Evolutionary conservation across 1,140 invertebrate species (phyloP), one percentile per base, ranked within the genome.

Genomic region (Meloidogyne hapla): DNA sequence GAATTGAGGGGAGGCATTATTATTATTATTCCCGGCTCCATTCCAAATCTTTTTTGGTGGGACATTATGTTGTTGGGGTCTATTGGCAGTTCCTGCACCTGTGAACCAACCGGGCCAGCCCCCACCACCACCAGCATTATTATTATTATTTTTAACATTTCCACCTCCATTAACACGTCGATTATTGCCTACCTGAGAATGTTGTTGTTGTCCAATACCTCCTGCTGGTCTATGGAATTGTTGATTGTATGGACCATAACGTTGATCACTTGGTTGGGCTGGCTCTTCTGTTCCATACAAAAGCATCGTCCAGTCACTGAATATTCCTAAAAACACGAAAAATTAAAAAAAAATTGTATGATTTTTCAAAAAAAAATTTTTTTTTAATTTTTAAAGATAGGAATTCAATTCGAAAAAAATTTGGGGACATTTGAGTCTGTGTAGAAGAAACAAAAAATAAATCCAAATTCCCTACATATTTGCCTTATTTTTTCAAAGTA

Each of bases 271-370:
- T 21, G 83, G 75, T 63, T 86, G 85, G 40, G 85, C 85, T 4
- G 85, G 84, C 15, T 82, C 78, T 13, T 85, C 80, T 12, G 85
- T 86, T 69, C 85, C 85, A 62, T 86, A 86, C 9, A 86, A 76
- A 18, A 87, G 69, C 10, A 86, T 77, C 18, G 81, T 78, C 85
- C 85, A 86, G 45, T 86, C 85, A 56, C 85, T 84, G 81, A 86
- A 83, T 28, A 86, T 83, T 15, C 84, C 84, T 85, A 42, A 13
- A 80, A 79, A 48, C 15, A 23, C n/a, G n/a, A 12, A 69, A 5
- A 18, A 23, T 10, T 9, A 69, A 68, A 68, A 68, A 12, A 26
- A 69, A 69, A 69, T 26, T n/a, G n/a, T n/a, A n/a, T n/a, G n/a
- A n/a, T n/a, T n/a, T n/a, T n/a, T n/a, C n/a, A n/a, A n/a, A n/a